phyloP scores from a whole-genome alignment of 2,797 vertebrate species.

The Perodicticus potto region DNA sequence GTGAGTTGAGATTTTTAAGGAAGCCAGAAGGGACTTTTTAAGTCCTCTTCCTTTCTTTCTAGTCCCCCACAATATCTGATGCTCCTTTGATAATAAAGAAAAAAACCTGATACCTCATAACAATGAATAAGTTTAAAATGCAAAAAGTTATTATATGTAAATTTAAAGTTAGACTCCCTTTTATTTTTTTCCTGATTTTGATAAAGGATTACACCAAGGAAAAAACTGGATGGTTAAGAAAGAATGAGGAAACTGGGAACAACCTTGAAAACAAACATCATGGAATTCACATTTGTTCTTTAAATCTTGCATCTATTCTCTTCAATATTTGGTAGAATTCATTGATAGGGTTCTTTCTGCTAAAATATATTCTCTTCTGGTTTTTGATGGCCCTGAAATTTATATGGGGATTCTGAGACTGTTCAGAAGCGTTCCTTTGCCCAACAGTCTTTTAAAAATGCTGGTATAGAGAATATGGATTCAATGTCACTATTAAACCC shows the following conservation, averaged over 20 bases:
- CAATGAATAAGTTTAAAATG: conserved; percentile 51
- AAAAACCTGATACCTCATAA: not conserved
- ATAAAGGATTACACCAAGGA: not conserved
- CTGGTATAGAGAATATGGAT: not conserved
- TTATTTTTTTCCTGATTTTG: not conserved
- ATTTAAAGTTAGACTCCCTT: conserved; percentile 2
- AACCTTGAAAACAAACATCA: not conserved
- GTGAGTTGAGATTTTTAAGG: conserved; percentile 38
- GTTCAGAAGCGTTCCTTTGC: not conserved
- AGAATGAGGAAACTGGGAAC: not conserved
- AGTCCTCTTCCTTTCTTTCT: not conserved
- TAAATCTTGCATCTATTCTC: not conserved
- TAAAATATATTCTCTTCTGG: not conserved
- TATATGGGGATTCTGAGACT: not conserved
- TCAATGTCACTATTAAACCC: not conserved
- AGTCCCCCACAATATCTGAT: not conserved
- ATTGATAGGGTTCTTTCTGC: not conserved
- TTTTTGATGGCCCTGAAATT: not conserved
- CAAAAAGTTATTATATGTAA: conserved; percentile 2
- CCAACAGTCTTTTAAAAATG: not conserved
- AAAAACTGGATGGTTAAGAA: not conserved
- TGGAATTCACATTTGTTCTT: not conserved
- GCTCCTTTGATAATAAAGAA: not conserved
- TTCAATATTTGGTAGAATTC: not conserved
- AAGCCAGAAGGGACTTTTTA: conserved; percentile 16